Conservation (phyloP, 1,140 invertebrate genomes). For the Rhizoglyphus robini region DNA sequence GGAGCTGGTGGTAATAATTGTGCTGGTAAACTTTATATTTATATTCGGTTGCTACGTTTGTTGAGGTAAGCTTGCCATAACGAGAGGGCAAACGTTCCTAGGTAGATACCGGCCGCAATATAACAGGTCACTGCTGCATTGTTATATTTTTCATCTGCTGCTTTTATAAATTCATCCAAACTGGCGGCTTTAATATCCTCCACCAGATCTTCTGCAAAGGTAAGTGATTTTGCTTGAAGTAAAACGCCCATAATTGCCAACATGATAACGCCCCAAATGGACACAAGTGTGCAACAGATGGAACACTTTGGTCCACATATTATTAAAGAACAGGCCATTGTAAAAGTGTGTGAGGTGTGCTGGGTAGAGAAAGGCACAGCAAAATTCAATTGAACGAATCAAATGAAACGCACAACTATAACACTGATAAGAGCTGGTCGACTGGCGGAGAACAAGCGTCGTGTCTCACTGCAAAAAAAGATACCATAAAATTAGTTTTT, state of each 20-base stretch:
- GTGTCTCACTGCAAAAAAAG: too few species aligned
- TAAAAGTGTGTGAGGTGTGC: too few species aligned
- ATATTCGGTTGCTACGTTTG: background rate
- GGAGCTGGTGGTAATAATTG: too few species aligned
- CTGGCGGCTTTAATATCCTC: conserved; percentile 1
- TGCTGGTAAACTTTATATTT: too few species aligned
- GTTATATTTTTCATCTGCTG: conserved; percentile 19
- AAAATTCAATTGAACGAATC: background rate
- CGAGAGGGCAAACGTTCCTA: conserved; percentile 13
- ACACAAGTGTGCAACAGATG: conserved; percentile 23
- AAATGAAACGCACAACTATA: too few species aligned
- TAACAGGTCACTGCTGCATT: conserved; percentile 19
- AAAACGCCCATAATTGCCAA: conserved; percentile 25
- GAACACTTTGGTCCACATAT: conserved; percentile 26
- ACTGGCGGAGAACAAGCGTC: too few species aligned
- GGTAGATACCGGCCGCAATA: conserved; percentile 14
- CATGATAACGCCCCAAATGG: conserved; percentile 25
- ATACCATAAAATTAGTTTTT: too few species aligned
- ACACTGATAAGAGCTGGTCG: too few species aligned
- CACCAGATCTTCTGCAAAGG: conserved; percentile 26
- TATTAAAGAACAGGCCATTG: conserved; percentile 4
- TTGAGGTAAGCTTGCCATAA: conserved; percentile 13
- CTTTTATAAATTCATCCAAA: conserved; percentile 13
- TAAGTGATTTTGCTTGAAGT: conserved; percentile 23
- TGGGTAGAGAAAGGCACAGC: background rate